Conservation (phyloP, 2,797 vertebrate species). For the Eidolon dupreanum region DNA sequence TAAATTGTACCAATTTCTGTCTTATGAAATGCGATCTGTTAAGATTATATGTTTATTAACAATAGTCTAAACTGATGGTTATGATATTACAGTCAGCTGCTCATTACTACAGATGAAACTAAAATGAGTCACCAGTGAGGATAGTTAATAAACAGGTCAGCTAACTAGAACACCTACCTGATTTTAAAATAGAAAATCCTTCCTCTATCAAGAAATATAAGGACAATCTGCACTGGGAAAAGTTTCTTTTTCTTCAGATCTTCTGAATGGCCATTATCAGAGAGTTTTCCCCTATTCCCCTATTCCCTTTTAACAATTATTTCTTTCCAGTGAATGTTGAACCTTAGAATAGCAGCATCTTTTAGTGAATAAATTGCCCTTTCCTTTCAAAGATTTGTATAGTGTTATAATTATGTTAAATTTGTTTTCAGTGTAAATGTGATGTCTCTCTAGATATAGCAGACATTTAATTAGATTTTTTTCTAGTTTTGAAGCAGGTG, state of each 20-base stretch:
- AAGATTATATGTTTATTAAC: constrained; percentile 67
- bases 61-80: constrained; percentile 65
- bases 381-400: not conserved
- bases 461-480: constrained; percentile 29
- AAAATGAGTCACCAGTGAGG: constrained; percentile 80
- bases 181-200: constrained; percentile 69
- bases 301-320: not conserved
- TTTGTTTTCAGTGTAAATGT: constrained; percentile 30
- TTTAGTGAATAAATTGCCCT: not conserved
- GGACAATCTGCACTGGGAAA: constrained; percentile 7
- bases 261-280: not conserved
- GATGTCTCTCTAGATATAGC: not conserved
- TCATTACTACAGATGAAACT: constrained; percentile 70
- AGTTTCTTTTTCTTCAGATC: not conserved
- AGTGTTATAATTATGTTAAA: constrained; percentile 4
- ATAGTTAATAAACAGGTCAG: constrained; percentile 78
- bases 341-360: constrained; percentile 3
- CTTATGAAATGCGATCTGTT: constrained; percentile 49
- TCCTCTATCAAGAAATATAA: constrained; percentile 7
- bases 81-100: constrained; percentile 67
- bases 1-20: constrained; percentile 53
- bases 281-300: not conserved
- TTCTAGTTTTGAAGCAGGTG: constrained; percentile 32
- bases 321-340: constrained; percentile 12
- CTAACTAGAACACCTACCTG: constrained; percentile 71